Evolutionary conservation across 2,888 invertebrate species (phyloP), one percentile per base, ranked within the genome.

Genomic region (Drosophila hamatofila): DNA sequence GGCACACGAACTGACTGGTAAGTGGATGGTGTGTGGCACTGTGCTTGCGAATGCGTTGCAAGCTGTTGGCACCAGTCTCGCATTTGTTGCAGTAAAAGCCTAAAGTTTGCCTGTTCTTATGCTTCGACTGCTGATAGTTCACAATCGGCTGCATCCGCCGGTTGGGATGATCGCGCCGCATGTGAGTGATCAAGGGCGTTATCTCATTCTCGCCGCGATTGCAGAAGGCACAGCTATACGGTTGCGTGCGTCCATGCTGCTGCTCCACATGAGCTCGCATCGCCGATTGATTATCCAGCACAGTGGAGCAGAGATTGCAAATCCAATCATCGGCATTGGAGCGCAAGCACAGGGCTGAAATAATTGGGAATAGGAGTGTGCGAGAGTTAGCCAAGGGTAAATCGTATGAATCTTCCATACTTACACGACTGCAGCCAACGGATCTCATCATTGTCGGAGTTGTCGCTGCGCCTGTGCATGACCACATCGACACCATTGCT

Each of bases 1-100:
- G 94, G 85, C 97, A 97, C 81, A 95, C 95, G 91, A 94, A 97
- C 76, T 96, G 96, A n/a, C n/a, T n/a, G n/a, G n/a, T n/a, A n/a
- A n/a, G 83, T 94, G 94, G 68, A 87, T 97, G 97, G 2, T 39
- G 12, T 0, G 23, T 0, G 9, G 41, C 55, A 9, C 81, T 81
- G 58, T 91, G 91, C 0, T 35, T 14, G 0, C 63, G 49, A 16
- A 91, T 91, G 25, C 67, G 73, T 9, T 77, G 76, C 48, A 63
- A 73, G 0, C 51, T 85, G 1, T 1, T 41, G 0, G 71, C 39
- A 11, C 48, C 21, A 7, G 41, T 46, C 3, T 61, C 7, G 39
- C 83, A 84, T 0, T 2, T 12, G 11, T n/a, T 72, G 62, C 84
- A 88, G 16, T 62, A 75, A 52, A 89, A 90, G 55, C 85, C 91